phyloP scores from a whole-genome alignment of 2,113 vertebrate species.

The Guaruba guarouba region DNA sequence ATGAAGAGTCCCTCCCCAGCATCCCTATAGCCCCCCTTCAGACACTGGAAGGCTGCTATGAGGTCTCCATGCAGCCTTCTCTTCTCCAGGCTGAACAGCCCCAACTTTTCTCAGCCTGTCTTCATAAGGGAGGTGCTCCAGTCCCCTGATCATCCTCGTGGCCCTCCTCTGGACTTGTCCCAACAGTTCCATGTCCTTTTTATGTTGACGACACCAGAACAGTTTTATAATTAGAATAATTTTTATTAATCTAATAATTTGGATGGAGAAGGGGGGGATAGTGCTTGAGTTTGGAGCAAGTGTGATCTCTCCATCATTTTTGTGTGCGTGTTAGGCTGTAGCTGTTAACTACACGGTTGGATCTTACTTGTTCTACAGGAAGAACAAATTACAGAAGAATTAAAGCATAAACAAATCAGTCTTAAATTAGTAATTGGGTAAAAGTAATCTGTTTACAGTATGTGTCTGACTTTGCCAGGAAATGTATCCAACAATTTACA shows the following conservation, averaged over 20 bases:
- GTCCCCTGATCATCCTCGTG: no score
- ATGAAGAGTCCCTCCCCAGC: no score
- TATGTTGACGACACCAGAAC: no score
- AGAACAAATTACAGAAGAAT: background rate
- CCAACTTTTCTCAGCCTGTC: no score
- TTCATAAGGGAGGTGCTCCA: no score
- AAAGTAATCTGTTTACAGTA: slow-evolving; percentile 1
- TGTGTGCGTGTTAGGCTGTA: background rate
- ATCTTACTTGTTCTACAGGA: background rate
- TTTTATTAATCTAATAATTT: background rate
- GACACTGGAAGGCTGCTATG: no score
- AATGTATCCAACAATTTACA: background rate
- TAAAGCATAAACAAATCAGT: slow-evolving; percentile 7
- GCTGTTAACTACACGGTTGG: background rate
- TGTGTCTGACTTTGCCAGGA: slow-evolving; percentile 6
- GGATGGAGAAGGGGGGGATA: background rate
- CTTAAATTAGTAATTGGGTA: slow-evolving; percentile 29
- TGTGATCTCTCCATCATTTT: background rate
- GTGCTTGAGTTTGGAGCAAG: background rate
- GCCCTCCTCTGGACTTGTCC: no score
- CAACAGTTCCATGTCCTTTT: no score
- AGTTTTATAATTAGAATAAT: background rate
- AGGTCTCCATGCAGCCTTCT: no score
- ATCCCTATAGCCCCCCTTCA: no score
- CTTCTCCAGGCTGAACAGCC: no score